Evolutionary conservation across 2,113 vertebrate genomes (phyloP).

Genomic region (Perca flavescens): DNA sequence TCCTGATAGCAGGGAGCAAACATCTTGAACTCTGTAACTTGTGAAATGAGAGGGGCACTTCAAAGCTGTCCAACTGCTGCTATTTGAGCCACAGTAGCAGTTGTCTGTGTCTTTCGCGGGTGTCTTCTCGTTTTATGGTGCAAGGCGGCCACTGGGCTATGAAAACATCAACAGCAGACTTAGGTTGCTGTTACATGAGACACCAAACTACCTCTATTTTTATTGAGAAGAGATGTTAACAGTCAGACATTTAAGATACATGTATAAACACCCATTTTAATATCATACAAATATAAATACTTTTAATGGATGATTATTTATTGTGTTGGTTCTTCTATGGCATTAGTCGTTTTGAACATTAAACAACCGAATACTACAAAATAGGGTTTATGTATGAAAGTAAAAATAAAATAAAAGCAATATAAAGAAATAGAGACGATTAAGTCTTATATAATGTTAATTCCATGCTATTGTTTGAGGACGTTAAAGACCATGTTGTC

Average conservation of each 20-base stretch:
- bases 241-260: neutral
- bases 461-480: no score
- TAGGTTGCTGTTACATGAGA: neutral
- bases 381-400: neutral
- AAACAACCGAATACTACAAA: neutral
- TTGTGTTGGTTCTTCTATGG: neutral
- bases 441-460: no score
- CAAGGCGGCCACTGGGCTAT: conserved; percentile 52
- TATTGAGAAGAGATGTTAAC: neutral
- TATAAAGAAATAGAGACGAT: neutral
- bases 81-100: conserved; percentile 81
- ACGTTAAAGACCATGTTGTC: neutral
- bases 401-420: neutral
- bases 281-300: neutral
- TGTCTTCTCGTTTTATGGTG: conserved; percentile 69
- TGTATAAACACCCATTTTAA: neutral
- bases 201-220: neutral
- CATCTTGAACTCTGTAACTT: conserved; percentile 66
- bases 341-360: neutral
- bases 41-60: conserved; percentile 61
- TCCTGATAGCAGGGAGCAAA: conserved; percentile 25
- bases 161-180: conserved; percentile 55
- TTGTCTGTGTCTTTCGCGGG: conserved; percentile 76
- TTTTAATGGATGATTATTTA: neutral
- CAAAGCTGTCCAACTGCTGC: conserved; percentile 67